Percentiles rank a stretch among this genome's conserved stretches.
These are phyloP conservation scores for Perizoma affinitatum DNA, from an alignment of 2,888 invertebrate species.

Conservation along the genomic window DNA sequence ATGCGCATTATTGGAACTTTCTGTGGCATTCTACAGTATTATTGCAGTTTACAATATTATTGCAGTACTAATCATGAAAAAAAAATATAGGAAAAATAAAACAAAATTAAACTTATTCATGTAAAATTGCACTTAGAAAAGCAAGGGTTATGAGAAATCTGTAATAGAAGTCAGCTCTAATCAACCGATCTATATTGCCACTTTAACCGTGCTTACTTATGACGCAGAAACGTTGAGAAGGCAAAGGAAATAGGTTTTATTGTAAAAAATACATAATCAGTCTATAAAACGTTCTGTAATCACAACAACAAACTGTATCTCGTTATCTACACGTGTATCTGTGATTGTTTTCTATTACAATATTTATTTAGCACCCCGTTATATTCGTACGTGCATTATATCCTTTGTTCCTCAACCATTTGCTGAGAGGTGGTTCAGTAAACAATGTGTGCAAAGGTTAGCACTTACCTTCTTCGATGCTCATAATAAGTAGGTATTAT, in stretches of 20 bases:
- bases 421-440: no score
- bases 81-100: no score
- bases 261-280: constrained; percentile 15
- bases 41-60: no score
- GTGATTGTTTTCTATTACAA: constrained; percentile 56
- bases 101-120: no score
- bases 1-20: constrained; percentile 23
- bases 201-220: constrained; percentile 13
- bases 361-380: constrained; percentile 49
- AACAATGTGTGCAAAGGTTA: no score
- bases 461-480: no score
- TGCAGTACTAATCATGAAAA: no score
- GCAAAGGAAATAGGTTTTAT: constrained; percentile 21
- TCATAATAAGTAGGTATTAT: no score
- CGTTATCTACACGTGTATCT: constrained; percentile 41
- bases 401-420: constrained; percentile 4
- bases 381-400: constrained; percentile 31
- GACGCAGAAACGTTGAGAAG: constrained; percentile 9
- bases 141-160: constrained; percentile 14
- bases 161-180: constrained; percentile 19
- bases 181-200: constrained; percentile 19
- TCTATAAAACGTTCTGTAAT: constrained; percentile 15
- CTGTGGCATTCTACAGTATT: constrained; percentile 7
- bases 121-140: no score
- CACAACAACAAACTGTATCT: constrained; percentile 27